Evolutionary conservation across 2,888 invertebrate species (phyloP), one percentile per base, ranked within the genome.

Genomic region (Noctuana brunneofusca): DNA sequence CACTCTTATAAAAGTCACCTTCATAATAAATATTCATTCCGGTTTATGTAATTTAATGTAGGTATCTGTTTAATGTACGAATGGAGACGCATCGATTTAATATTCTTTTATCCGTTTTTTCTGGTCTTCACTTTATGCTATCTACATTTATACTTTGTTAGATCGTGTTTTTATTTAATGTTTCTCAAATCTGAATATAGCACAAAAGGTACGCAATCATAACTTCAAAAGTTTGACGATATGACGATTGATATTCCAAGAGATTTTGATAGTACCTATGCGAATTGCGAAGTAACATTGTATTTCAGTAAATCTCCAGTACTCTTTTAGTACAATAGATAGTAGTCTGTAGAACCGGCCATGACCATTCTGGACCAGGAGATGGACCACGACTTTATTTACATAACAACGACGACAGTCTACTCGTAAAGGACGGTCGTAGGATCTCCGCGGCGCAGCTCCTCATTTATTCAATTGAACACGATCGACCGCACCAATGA

Each of bases 391-490:
- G 75, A 68, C 69, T 75, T 72, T 81, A 84, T 85, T 84, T 82
- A 86, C 85, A 83, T 84, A 82, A 85, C 84, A 85, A 80, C 77
- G 75, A n/a, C n/a, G n/a, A n/a, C n/a, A n/a, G n/a, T 66, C 64
- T 74, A 74, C 48, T n/a, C n/a, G n/a, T n/a, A n/a, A n/a, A 20
- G 48, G 22, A 48, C 75, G 74, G 73, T 69, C 73, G 73, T 73
- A 78, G 78, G 79, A 79, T 74, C 72, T 71, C 27, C 70, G 76
- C 72, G 69, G 75, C 79, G 71, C 81, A 80, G 75, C 81, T 72
- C 73, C 74, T 78, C 80, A 78, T 86, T 88, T 87, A 87, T 87
- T 86, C 89, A 88, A 88, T 89, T 88, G 87, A 86, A 79, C 71
- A 69, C 78, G 79, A 86, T 85, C 83, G 82, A 81, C 80, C 78